A percentile compares a stretch with the other conserved stretches of the same genome.
Evolutionary conservation across 2,888 invertebrate genomes (phyloP).

Genomic region (Oligia fasciuncula): DNA sequence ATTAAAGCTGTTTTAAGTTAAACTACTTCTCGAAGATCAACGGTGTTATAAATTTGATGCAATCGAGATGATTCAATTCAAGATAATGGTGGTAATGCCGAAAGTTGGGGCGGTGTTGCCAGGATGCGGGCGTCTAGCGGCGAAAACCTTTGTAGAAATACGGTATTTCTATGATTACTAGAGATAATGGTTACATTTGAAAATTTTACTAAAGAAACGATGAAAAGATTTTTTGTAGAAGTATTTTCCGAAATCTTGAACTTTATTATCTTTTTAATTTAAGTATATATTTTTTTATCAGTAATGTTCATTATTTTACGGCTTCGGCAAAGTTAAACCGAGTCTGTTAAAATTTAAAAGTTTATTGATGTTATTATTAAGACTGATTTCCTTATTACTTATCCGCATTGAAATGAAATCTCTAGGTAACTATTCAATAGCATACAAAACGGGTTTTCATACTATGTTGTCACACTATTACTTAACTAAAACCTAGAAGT

Average conservation of each 20-base stretch:
- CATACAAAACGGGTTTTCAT: too few relatives aligned
- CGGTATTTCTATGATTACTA: slow-evolving; percentile 17
- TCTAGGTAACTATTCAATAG: neutral
- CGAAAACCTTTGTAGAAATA: slow-evolving; percentile 31
- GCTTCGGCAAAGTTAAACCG: neutral
- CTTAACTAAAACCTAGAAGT: too few relatives aligned
- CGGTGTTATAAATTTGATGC: slow-evolving; percentile 66
- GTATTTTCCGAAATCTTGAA: neutral
- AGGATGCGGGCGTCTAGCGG: slow-evolving; percentile 12
- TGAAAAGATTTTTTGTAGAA: neutral
- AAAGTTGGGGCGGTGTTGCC: slow-evolving; percentile 52
- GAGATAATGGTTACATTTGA: neutral
- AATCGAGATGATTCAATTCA: slow-evolving; percentile 62
- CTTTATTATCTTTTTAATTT: neutral
- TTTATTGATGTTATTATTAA: neutral
- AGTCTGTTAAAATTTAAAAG: neutral
- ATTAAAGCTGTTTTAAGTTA: slow-evolving; percentile 51
- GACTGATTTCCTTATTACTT: neutral
- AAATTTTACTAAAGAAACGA: neutral
- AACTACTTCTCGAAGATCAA: slow-evolving; percentile 61
- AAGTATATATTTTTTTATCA: too few relatives aligned
- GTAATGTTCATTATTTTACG: neutral
- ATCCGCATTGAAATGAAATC: neutral
- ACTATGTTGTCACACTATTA: too few relatives aligned
- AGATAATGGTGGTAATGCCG: slow-evolving; percentile 58